These are phyloP conservation scores for Nettapus auritus DNA, from an alignment of 2,113 vertebrate species.

Conservation along the genomic window DNA sequence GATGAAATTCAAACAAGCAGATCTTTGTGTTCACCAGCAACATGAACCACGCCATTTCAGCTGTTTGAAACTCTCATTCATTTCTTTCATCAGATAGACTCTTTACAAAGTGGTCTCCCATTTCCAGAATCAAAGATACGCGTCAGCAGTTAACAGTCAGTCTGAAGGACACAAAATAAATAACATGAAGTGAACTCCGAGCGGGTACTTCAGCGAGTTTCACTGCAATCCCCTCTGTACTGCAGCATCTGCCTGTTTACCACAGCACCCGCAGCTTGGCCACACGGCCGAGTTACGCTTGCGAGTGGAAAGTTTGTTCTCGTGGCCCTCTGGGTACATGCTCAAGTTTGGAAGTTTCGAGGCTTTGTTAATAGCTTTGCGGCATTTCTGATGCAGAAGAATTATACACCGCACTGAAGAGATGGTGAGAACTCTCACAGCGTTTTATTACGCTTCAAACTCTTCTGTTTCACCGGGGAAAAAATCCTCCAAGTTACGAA, in stretches of 20 bases:
- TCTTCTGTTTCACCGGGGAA: neutral
- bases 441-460: neutral
- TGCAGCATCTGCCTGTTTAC: neutral
- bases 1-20: neutral
- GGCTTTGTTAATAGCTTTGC: neutral
- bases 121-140: neutral
- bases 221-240: neutral
- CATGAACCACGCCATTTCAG: neutral
- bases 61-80: neutral
- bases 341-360: neutral
- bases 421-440: neutral
- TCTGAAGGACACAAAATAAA: neutral
- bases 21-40: neutral
- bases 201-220: neutral
- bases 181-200: neutral
- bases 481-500: neutral
- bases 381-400: neutral
- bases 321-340: neutral
- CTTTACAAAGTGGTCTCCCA: neutral
- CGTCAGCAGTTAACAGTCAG: neutral
- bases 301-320: neutral
- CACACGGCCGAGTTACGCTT: too few species aligned
- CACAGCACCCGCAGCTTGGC: neutral
- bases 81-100: neutral
- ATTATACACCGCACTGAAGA: neutral